Percentiles rank a stretch among this genome's conserved stretches.
phyloP scores from a whole-genome alignment of 2,113 vertebrate genomes.

The Zootoca vivipara region DNA sequence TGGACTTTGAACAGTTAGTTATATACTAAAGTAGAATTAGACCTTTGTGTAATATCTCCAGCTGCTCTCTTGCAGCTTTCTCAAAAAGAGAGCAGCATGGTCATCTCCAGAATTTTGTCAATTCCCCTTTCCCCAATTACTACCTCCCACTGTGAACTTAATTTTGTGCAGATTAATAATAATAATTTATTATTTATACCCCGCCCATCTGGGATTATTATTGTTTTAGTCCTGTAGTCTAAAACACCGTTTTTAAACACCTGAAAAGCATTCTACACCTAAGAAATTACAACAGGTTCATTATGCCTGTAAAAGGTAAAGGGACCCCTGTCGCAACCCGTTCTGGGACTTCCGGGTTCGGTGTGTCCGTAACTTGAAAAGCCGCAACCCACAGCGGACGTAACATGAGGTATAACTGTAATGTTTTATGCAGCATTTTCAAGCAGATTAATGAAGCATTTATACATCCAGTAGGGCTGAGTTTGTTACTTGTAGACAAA shows the following conservation, averaged over 20 bases:
- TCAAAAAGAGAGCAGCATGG: not conserved
- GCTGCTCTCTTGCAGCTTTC: not conserved
- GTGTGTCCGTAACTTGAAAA: no score
- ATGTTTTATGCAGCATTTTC: not conserved
- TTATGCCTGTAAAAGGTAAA: no score
- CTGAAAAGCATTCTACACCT: not conserved
- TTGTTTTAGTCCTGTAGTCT: not conserved
- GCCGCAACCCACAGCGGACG: no score
- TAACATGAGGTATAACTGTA: no score
- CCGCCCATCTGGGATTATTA: no score
- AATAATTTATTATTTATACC: no score
- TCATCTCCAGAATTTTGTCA: not conserved
- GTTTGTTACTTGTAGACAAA: not conserved
- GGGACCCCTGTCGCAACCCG: no score
- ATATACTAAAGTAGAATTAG: not conserved
- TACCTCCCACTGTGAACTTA: not conserved
- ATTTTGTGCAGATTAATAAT: not conserved
- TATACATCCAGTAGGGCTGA: not conserved
- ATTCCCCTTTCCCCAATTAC: not conserved
- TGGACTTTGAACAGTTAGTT: not conserved
- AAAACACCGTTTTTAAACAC: not conserved
- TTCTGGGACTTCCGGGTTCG: no score
- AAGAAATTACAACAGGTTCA: not conserved
- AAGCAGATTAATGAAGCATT: not conserved
- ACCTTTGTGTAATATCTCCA: not conserved